These are phyloP conservation scores for Drosophila meridiana DNA, from an alignment of 2,888 invertebrate species.

Conservation along the genomic window DNA sequence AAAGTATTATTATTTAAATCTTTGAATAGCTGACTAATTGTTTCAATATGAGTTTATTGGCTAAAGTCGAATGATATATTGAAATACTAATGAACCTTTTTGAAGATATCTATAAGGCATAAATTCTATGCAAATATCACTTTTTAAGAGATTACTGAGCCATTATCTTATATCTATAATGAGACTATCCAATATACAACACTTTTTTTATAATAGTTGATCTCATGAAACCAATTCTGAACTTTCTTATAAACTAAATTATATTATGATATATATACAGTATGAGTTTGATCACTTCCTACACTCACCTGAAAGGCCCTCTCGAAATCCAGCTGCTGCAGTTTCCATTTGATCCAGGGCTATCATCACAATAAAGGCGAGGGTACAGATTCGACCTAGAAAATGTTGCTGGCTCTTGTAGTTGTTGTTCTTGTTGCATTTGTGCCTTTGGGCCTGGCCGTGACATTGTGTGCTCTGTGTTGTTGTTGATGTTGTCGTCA, in stretches of 20 bases:
- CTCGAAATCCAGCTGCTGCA: conserved; percentile 42
- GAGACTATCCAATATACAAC: background rate
- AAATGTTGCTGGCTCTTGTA: conserved; percentile 19
- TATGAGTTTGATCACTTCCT: background rate
- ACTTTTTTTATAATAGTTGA: background rate
- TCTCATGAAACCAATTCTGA: background rate
- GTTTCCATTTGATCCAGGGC: conserved; percentile 45
- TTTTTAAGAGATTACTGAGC: background rate
- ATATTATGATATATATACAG: background rate
- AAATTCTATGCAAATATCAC: background rate
- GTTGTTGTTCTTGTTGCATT: conserved; percentile 5
- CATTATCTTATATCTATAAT: background rate
- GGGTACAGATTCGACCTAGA: conserved; percentile 23
- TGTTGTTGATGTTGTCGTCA: conserved; percentile 22
- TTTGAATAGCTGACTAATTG: background rate
- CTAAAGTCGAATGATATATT: background rate
- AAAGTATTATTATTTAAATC: background rate
- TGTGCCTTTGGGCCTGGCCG: conserved; percentile 31
- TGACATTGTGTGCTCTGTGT: conserved; percentile 31
- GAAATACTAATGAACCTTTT: background rate
- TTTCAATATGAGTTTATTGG: background rate
- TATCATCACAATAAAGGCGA: conserved; percentile 38
- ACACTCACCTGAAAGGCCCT: conserved; percentile 65
- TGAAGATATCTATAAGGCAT: background rate
- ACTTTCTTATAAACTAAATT: background rate